A percentile compares a stretch with the other conserved stretches of the same genome.
These are phyloP conservation scores for Melanargia galathea DNA, from an alignment of 2,888 invertebrate species.

Conservation along the genomic window DNA sequence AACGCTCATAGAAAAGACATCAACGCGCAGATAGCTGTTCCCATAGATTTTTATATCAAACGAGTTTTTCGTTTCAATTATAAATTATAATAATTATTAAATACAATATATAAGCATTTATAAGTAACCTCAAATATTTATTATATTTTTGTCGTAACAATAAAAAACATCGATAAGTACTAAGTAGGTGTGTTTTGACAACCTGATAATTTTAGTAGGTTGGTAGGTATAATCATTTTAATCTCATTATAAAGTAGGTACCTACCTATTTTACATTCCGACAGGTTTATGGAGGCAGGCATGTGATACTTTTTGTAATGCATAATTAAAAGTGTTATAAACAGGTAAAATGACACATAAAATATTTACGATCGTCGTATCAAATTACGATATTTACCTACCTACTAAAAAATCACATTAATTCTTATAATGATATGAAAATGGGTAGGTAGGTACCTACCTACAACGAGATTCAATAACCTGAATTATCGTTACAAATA, in stretches of 20 bases:
- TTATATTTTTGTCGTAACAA: not conserved
- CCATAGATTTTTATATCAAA: not conserved
- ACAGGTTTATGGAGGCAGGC: not conserved
- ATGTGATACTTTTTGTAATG: not conserved
- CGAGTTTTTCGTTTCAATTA: not conserved
- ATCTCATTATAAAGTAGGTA: too few species aligned
- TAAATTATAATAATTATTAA: not conserved
- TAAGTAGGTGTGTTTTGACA: not conserved
- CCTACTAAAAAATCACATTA: constrained; percentile 6
- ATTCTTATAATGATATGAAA: not conserved
- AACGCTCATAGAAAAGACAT: constrained; percentile 52
- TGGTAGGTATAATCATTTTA: not conserved
- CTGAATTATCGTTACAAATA: not conserved
- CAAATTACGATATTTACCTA: constrained; percentile 13
- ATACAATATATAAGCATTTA: not conserved
- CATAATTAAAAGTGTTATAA: not conserved
- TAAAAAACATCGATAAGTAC: not conserved
- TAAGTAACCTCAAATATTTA: not conserved
- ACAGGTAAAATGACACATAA: not conserved
- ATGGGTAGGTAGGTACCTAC: too few species aligned
- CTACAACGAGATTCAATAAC: not conserved
- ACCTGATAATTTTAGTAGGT: not conserved
- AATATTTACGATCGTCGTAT: constrained; percentile 4
- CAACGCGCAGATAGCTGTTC: constrained; percentile 48
- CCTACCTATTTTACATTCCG: not conserved